These are phyloP conservation scores for Orestias chungarensis DNA, from an alignment of 2,797 vertebrate genomes.

Conservation along the genomic window DNA sequence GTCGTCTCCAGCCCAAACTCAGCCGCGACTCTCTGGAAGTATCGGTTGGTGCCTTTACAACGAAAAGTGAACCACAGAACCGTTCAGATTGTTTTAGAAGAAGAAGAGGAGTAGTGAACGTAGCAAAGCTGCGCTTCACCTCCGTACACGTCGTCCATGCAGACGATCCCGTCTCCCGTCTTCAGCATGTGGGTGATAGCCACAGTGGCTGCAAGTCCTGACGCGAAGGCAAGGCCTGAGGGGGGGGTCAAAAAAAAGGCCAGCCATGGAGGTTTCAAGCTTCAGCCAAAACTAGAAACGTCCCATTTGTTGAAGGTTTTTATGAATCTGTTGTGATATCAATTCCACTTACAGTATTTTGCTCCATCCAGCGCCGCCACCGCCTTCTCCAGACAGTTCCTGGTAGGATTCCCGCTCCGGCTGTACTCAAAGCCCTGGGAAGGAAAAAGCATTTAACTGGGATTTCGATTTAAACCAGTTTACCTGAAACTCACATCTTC, in stretches of 20 bases:
- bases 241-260: neutral
- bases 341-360: constrained; percentile 85
- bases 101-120: neutral
- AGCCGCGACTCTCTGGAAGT: constrained; percentile 83
- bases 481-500: neutral
- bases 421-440: constrained; percentile 90
- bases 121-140: constrained; percentile 71
- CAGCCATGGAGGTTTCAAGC: neutral
- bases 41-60: constrained; percentile 88
- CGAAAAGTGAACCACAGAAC: neutral
- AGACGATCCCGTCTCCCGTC: constrained; percentile 86
- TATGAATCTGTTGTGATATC: neutral
- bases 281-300: neutral
- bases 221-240: constrained; percentile 88
- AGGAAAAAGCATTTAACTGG: neutral
- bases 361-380: constrained; percentile 91
- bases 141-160: constrained; percentile 93
- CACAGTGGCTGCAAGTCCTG: constrained; percentile 87
- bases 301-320: neutral
- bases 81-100: neutral
- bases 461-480: neutral
- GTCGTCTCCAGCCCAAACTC: constrained; percentile 81
- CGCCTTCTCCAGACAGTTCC: constrained; percentile 89
- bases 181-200: constrained; percentile 91
- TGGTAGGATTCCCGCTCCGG: constrained; percentile 93